These are phyloP conservation scores for Lottia scabra DNA, from an alignment of 2,888 invertebrate genomes.

Conservation along the genomic window DNA sequence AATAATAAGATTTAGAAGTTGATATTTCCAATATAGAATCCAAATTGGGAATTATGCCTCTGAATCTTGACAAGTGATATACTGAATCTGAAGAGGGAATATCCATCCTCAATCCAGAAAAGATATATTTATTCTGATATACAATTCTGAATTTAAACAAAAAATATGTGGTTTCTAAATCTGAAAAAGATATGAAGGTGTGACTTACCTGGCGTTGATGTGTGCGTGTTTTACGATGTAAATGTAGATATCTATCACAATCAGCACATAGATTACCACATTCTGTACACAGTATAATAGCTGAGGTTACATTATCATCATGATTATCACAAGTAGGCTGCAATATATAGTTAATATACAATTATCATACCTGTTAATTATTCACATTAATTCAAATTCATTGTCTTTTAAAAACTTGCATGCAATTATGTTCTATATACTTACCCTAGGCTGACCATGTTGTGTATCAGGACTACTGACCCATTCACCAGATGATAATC, in stretches of 20 bases:
- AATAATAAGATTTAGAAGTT: too few species aligned
- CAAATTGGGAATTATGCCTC: too few species aligned
- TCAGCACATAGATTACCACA: slow-evolving; percentile 96
- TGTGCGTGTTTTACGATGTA: slow-evolving; percentile 85
- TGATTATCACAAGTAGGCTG: slow-evolving; percentile 94
- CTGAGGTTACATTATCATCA: slow-evolving; percentile 93
- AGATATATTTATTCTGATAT: too few species aligned
- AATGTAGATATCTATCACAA: slow-evolving; percentile 94
- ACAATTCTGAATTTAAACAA: neutral
- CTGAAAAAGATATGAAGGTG: neutral
- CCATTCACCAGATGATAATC: slow-evolving; percentile 84
- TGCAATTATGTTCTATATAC: slow-evolving; percentile 21
- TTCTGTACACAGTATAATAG: slow-evolving; percentile 89
- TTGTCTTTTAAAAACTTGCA: neutral
- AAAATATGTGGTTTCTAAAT: neutral
- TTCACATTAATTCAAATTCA: too few species aligned
- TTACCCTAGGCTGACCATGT: slow-evolving; percentile 72
- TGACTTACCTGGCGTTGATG: slow-evolving; percentile 82
- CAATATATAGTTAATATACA: slow-evolving; percentile 27
- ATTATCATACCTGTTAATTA: too few species aligned
- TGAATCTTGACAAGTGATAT: neutral
- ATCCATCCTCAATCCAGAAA: neutral
- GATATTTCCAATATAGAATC: too few species aligned
- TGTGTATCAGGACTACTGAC: slow-evolving; percentile 71
- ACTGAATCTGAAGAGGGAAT: neutral